Evolutionary conservation across 64 coral and sea anemone genomes (phyloP), one percentile per base, ranked within the genome.

Genomic region (Pachyseris speciosa): DNA sequence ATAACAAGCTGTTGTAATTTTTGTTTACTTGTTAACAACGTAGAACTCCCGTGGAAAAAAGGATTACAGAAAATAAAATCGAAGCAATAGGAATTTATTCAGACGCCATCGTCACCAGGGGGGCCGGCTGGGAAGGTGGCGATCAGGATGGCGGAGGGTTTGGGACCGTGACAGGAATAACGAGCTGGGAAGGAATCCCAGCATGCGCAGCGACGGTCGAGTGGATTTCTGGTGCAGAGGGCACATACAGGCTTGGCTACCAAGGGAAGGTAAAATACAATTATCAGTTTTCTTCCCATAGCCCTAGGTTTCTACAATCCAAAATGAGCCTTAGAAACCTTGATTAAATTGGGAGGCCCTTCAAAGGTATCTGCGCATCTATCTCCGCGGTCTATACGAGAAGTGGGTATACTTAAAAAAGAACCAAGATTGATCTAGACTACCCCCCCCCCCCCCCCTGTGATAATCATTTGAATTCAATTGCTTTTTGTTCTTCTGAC

Each of bases 251-350:
- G 57, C 41, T 68, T 32, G 93, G 93, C 5, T 75, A 53, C 59
- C 7, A 67, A 32, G 93, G 93, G 9, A 94, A 94, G 93, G 93
- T 94, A 67, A 63, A 43, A 5, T 44, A n/a, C n/a, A n/a, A n/a
- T n/a, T n/a, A n/a, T n/a, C n/a, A n/a, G n/a, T n/a, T n/a, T n/a
- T n/a, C n/a, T n/a, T n/a, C n/a, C n/a, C n/a, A n/a, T n/a, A n/a
- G n/a, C n/a, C n/a, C n/a, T n/a, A n/a, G n/a, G n/a, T n/a, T n/a
- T n/a, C n/a, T n/a, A n/a, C n/a, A n/a, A n/a, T n/a, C n/a, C n/a
- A n/a, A n/a, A n/a, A n/a, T n/a, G n/a, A n/a, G n/a, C n/a, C n/a
- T n/a, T n/a, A n/a, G n/a, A n/a, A n/a, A n/a, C n/a, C n/a, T n/a
- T n/a, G n/a, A n/a, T n/a, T n/a, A n/a, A n/a, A n/a, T n/a, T n/a